A percentile compares a stretch with the other conserved stretches of the same genome.
Conservation (phyloP, 2,113 vertebrate genomes). For the Orycteropus afer region DNA sequence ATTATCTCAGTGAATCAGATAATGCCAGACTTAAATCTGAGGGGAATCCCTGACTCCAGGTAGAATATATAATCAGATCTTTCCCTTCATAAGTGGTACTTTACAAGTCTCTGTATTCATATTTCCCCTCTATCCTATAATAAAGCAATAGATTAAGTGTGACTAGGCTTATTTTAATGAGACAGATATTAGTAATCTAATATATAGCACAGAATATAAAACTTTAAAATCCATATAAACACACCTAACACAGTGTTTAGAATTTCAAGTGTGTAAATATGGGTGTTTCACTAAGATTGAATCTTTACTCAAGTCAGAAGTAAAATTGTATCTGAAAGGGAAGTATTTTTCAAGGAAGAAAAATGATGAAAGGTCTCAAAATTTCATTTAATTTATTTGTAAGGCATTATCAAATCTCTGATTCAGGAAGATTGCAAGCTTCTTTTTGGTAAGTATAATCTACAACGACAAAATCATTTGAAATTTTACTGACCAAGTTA, state of each 20-base stretch:
- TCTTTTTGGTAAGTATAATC: not conserved
- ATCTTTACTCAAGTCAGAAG: not conserved
- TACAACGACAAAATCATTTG: not conserved
- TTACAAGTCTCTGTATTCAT: not conserved
- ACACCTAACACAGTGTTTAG: not conserved
- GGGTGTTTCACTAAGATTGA: not conserved
- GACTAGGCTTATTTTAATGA: not conserved
- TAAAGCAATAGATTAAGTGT: not conserved
- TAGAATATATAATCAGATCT: not conserved
- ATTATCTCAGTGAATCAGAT: not conserved
- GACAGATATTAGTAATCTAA: not conserved
- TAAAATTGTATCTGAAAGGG: not conserved
- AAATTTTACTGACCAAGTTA: not conserved
- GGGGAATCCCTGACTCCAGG: not conserved
- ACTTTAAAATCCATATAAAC: not conserved
- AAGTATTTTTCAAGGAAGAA: not conserved
- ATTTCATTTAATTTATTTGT: conserved; percentile 9
- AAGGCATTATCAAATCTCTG: not conserved
- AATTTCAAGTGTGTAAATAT: not conserved
- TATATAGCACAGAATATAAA: not conserved
- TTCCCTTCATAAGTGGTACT: not conserved
- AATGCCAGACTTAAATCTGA: not conserved
- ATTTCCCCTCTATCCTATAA: not conserved
- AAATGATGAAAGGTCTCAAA: not conserved
- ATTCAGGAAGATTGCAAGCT: not conserved